Percentiles rank a stretch among this genome's conserved stretches.
These are phyloP conservation scores for Scalopus aquaticus DNA, from an alignment of 2,113 vertebrate genomes.

Conservation along the genomic window DNA sequence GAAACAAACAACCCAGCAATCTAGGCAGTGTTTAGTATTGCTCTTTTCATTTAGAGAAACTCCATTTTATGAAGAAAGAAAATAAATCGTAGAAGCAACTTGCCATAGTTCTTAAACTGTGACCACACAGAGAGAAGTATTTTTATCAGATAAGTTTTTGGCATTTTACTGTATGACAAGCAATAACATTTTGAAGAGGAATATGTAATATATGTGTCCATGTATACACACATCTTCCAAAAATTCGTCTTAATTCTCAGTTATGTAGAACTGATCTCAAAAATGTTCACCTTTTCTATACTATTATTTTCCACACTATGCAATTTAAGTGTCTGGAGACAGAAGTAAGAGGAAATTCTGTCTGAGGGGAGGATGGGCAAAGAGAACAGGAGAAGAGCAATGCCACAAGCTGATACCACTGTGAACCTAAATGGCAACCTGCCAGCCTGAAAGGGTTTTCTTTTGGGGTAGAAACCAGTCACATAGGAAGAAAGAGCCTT, in stretches of 20 bases:
- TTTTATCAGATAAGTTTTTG: conserved; percentile 58
- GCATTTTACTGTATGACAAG: conserved; percentile 22
- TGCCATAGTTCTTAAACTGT: conserved; percentile 14
- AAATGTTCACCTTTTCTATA: background rate
- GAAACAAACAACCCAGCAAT: background rate
- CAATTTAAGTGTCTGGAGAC: background rate
- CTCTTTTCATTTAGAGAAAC: conserved; percentile 17
- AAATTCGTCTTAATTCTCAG: background rate
- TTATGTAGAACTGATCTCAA: background rate
- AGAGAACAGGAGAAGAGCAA: background rate
- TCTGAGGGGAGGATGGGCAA: background rate
- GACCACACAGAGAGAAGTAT: conserved; percentile 40
- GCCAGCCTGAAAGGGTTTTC: background rate
- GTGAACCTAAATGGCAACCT: background rate
- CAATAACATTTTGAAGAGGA: conserved; percentile 3
- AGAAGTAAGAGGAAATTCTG: background rate
- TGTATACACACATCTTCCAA: background rate
- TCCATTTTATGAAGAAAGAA: conserved; percentile 20
- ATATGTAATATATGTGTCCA: background rate
- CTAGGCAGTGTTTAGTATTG: background rate
- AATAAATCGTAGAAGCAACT: background rate
- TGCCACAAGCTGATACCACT: background rate
- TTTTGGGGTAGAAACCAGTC: background rate
- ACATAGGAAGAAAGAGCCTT: background rate
- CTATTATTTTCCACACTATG: background rate